These are phyloP conservation scores for Diachasma alloeum DNA, from an alignment of 1,140 invertebrate species.

Conservation along the genomic window DNA sequence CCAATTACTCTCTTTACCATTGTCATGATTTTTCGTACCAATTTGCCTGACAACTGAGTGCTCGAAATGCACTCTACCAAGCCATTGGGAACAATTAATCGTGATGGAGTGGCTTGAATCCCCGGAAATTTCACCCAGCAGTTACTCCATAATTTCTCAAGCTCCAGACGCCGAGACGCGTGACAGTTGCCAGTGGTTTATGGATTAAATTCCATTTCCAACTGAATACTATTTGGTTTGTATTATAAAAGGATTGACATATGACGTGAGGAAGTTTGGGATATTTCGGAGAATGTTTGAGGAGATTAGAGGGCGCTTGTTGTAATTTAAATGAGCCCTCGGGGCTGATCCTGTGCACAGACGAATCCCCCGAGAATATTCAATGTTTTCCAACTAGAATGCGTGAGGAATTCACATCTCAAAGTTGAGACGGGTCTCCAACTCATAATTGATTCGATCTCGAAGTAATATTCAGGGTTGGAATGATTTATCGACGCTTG, in stretches of 20 bases:
- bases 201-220: background rate
- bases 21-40: background rate
- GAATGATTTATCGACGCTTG: background rate
- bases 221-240: background rate
- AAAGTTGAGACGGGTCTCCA: background rate
- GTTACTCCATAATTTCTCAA: conserved; percentile 1
- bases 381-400: background rate
- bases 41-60: background rate
- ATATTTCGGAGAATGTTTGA: background rate
- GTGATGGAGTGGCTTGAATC: background rate
- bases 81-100: background rate
- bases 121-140: background rate
- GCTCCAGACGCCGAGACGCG: background rate
- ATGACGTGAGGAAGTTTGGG: background rate
- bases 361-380: background rate
- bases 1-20: background rate
- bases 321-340: background rate
- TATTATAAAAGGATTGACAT: background rate
- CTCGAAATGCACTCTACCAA: background rate
- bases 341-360: background rate
- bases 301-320: background rate
- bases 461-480: background rate
- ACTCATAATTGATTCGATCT: background rate
- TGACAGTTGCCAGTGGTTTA: background rate
- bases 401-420: background rate